Evolutionary conservation across 53 echinoderm and acorn worm genomes (phyloP), one percentile per base, ranked within the genome.

Genomic region (Paracentrotus lividus): DNA sequence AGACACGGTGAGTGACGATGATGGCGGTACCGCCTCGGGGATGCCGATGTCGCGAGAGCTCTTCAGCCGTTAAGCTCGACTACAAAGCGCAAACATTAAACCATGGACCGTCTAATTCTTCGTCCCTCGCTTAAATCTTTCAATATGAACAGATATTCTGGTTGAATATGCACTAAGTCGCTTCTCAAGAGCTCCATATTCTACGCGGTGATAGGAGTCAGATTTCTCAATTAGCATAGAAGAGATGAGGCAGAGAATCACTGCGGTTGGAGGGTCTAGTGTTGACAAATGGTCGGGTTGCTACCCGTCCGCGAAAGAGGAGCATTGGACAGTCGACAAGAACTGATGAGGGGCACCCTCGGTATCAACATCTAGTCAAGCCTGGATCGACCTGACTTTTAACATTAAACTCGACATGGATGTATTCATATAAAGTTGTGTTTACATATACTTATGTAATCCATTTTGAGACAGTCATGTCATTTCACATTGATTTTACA

Each of bases 221-320:
- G 72, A 72, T 72, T 72, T 72, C 72, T 72, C 72, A 36, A 72
- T 72, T 72, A 72, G 40, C 72, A 72, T 72, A 72, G 72, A 6
- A 61, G 72, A 72, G 72, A 72, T 72, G 72, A 72, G 36, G 14
- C 8, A 8, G 72, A 72, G 38, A 38, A 72, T 72, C 38, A 16
- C 72, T 36, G 40, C 72, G 72, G 72, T 72, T 72, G 36, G 38
- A 72, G 72, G 72, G 72, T 72, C 72, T 72, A 36, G 72, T 72
- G 72, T 72, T 72, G 72, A 72, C 72, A 72, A 32, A 40, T 32
- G 72, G 36, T 72, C 72, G 33, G 72, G 72, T 72, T 72, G 36
- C 72, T 0, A 16, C 72, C 72, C 72, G 72, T 21, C 18, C 18
- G 72, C 36, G 14, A 72, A 72, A 20, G 72, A 72, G 72, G 72